Evolutionary conservation across 2,888 invertebrate genomes (phyloP).

Genomic region (Pristionchus exspectatus): DNA sequence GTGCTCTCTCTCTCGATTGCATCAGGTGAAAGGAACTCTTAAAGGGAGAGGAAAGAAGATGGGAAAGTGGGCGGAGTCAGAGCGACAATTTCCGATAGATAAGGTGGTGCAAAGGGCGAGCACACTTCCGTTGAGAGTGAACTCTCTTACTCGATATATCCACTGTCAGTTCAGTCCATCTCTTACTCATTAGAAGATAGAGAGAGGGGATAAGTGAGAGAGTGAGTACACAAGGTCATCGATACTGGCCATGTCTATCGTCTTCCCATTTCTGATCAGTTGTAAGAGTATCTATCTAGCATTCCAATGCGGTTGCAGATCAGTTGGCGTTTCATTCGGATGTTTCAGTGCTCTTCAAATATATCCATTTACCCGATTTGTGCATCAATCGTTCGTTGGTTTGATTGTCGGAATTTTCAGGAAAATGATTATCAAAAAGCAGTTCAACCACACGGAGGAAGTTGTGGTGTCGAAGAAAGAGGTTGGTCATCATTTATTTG

Average conservation of each 20-base stretch:
- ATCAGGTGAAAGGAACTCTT: conserved; percentile 28
- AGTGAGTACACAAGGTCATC: neutral
- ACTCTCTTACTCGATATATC: neutral
- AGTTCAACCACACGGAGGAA: conserved; percentile 69
- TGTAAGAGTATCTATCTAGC: neutral
- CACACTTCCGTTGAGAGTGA: neutral
- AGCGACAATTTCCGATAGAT: neutral
- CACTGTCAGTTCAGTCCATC: neutral
- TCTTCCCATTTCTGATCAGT: neutral
- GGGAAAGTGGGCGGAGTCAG: neutral
- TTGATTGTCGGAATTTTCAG: neutral
- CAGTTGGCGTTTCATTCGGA: neutral
- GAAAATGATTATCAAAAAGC: conserved; percentile 64
- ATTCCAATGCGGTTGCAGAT: neutral
- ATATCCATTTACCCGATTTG: neutral
- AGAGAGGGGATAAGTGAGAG: neutral
- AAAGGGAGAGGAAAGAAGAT: neutral
- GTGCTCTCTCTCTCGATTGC: neutral
- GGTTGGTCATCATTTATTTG: conserved; percentile 57
- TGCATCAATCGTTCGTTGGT: neutral
- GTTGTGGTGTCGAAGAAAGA: conserved; percentile 69
- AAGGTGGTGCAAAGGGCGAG: neutral
- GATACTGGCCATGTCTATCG: neutral
- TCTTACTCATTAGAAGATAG: neutral
- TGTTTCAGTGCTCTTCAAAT: neutral